Conservation (phyloP, 2,113 vertebrate genomes). For the Alexandromys fortis region DNA sequence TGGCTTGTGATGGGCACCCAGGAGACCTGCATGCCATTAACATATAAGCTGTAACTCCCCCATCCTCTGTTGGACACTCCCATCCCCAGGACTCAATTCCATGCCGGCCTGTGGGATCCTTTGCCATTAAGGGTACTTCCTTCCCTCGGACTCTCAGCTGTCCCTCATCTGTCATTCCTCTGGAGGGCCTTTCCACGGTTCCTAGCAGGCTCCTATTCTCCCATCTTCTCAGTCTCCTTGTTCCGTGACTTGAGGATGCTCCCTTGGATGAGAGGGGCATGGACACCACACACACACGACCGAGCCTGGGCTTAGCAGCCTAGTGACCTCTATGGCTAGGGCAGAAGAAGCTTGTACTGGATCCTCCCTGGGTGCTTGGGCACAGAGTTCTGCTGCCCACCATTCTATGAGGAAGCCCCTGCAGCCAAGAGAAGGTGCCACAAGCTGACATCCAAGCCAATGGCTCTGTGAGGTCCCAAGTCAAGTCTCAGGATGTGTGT, state of each 20-base stretch:
- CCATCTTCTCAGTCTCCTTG: background rate
- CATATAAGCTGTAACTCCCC: background rate
- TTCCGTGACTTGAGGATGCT: background rate
- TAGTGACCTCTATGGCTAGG: background rate
- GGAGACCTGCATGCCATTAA: too few relatives aligned
- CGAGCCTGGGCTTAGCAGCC: background rate
- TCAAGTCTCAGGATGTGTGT: too few relatives aligned
- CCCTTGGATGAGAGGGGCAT: background rate
- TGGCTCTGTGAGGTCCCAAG: background rate
- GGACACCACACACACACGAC: background rate
- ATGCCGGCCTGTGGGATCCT: background rate
- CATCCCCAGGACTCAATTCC: background rate
- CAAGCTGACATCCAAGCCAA: accelerated
- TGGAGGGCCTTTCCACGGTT: background rate
- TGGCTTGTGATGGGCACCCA: too few relatives aligned
- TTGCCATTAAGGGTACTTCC: too few relatives aligned
- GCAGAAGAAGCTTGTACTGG: background rate
- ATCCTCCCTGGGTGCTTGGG: background rate
- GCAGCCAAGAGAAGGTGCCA: background rate
- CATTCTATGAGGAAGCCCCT: background rate
- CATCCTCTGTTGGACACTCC: background rate
- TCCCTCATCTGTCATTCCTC: too few relatives aligned
- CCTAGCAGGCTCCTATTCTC: background rate
- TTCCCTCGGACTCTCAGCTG: background rate
- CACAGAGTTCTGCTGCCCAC: background rate